A percentile compares a stretch with the other conserved stretches of the same genome.
These are phyloP conservation scores for Mormyrops attenuatus DNA, from an alignment of 2,797 vertebrate species.

Conservation along the genomic window DNA sequence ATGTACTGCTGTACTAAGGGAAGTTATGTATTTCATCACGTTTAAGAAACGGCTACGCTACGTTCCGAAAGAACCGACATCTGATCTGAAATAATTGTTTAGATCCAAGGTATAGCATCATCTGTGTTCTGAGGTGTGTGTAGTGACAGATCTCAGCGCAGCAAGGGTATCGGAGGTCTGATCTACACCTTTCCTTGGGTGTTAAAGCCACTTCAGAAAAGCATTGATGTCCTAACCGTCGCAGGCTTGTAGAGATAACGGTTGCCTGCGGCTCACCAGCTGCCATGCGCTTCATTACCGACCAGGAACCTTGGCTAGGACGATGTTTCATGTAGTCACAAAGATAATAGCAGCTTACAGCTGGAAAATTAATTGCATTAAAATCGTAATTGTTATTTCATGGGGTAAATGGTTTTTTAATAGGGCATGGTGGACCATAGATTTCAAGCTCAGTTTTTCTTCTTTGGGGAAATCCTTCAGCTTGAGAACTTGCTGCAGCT, in stretches of 20 bases:
- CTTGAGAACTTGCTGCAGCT: background rate
- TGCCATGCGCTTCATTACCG: background rate
- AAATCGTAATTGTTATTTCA: background rate
- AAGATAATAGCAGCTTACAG: background rate
- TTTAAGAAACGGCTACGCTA: background rate
- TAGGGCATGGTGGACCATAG: background rate
- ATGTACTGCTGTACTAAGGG: background rate
- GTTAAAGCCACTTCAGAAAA: background rate
- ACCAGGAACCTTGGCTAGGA: background rate
- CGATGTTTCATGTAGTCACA: background rate
- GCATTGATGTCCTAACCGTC: background rate
- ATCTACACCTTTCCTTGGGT: background rate
- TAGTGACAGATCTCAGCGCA: background rate
- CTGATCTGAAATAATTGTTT: background rate
- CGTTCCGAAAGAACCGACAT: background rate
- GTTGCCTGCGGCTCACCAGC: background rate
- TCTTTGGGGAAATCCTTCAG: background rate
- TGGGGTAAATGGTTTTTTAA: background rate
- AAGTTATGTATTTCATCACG: background rate
- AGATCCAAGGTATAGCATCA: background rate
- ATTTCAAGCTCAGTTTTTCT: background rate
- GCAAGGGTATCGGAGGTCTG: background rate
- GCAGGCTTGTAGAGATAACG: background rate
- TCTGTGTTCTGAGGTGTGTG: background rate
- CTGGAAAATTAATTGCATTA: slow-evolving; percentile 16